These are phyloP conservation scores for Hemitrygon akajei DNA, from an alignment of 2,797 vertebrate genomes.

Conservation along the genomic window DNA sequence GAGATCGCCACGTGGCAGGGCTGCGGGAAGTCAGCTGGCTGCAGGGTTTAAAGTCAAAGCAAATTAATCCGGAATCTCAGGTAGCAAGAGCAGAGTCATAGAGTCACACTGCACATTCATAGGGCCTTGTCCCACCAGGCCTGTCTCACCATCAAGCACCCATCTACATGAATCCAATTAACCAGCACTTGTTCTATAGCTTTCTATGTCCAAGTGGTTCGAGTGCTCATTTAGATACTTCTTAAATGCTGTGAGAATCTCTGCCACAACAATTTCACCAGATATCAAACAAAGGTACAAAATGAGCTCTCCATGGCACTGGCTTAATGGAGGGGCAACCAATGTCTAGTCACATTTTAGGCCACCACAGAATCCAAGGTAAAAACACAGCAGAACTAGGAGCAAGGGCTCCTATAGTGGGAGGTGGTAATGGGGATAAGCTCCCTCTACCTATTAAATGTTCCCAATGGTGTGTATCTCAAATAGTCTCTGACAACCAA, in stretches of 20 bases:
- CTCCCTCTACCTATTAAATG: too few relatives aligned
- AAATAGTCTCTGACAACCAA: too few relatives aligned
- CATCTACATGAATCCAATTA: too few relatives aligned
- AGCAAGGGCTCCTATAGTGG: not conserved
- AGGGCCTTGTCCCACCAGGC: too few relatives aligned
- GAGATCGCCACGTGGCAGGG: constrained; percentile 47
- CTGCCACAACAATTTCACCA: not conserved
- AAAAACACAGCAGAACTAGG: not conserved
- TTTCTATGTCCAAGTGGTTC: too few relatives aligned
- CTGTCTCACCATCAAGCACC: too few relatives aligned
- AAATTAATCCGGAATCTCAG: not conserved
- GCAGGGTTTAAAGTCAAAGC: not conserved
- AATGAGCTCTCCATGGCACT: not conserved
- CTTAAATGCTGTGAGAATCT: too few relatives aligned
- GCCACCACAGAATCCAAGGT: not conserved
- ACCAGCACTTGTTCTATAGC: too few relatives aligned
- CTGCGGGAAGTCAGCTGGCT: constrained; percentile 40
- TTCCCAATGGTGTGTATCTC: too few relatives aligned
- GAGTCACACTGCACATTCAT: not conserved
- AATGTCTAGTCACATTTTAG: not conserved
- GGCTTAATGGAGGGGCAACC: not conserved
- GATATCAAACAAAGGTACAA: not conserved
- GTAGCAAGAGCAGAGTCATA: too few relatives aligned
- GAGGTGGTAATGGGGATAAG: too few relatives aligned
- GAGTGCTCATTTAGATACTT: too few relatives aligned